A percentile compares a stretch with the other conserved stretches of the same genome.
Evolutionary conservation across 2,888 invertebrate species (phyloP).

Genomic region (Nebria salina): DNA sequence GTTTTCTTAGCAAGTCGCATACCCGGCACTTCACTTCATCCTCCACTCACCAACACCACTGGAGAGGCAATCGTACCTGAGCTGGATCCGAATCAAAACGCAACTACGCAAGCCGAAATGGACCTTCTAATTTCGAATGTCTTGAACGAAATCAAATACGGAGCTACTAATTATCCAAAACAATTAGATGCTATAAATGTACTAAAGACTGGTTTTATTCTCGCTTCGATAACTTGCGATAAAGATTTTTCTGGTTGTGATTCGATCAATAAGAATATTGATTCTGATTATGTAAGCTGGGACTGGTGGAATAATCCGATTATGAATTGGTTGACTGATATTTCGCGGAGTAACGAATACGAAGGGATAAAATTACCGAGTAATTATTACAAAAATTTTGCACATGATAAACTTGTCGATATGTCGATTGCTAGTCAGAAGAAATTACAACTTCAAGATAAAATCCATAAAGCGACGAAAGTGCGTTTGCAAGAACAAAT

Average conservation of each 20-base stretch:
- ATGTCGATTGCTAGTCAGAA: conserved; percentile 54
- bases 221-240: conserved; percentile 56
- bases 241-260: conserved; percentile 35
- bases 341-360: conserved; percentile 54
- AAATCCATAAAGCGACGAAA: conserved; percentile 59
- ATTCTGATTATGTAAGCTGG: conserved; percentile 52
- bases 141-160: conserved; percentile 17
- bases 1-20: conserved; percentile 65
- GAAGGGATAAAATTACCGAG: conserved; percentile 48
- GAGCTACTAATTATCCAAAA: conserved; percentile 40
- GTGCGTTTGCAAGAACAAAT: conserved; percentile 60
- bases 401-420: conserved; percentile 52
- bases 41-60: conserved; percentile 18
- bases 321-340: conserved; percentile 60
- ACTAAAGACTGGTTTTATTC: conserved; percentile 58
- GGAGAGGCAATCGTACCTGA: conserved; percentile 32
- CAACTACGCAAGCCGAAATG: conserved; percentile 17
- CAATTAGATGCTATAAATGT: conserved; percentile 56
- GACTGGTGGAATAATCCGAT: conserved; percentile 61
- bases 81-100: conserved; percentile 27
- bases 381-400: conserved; percentile 47
- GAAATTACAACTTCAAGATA: conserved; percentile 57
- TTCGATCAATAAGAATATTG: neutral
- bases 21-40: conserved; percentile 62
- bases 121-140: neutral